Percentiles rank a stretch among this genome's conserved stretches.
Conservation (phyloP, 2,113 vertebrate genomes). For the Ammodramus savannarum region DNA sequence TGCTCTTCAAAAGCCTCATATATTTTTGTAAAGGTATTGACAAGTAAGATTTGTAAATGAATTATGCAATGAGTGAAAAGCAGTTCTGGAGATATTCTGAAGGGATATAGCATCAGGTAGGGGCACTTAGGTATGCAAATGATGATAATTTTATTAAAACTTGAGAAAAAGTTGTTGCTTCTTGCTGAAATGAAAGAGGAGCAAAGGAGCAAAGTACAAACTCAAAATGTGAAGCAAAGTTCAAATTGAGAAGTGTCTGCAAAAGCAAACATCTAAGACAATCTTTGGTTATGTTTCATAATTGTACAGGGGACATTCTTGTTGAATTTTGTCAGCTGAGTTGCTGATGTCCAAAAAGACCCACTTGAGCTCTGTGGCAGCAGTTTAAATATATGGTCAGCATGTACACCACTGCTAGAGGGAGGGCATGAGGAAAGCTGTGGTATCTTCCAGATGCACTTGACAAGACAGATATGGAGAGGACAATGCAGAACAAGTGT, state of each 20-base stretch:
- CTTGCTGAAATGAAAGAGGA: not conserved
- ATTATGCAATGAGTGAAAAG: not conserved
- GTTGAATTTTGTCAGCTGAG: not conserved
- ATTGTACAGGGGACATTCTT: not conserved
- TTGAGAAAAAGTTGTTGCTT: not conserved
- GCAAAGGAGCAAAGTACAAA: not conserved
- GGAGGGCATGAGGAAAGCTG: not conserved
- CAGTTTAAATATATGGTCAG: not conserved
- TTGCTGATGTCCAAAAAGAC: not conserved
- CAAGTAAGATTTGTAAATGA: not conserved
- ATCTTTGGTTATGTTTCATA: fast-evolving
- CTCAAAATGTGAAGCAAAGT: not conserved
- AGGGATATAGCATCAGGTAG: not conserved
- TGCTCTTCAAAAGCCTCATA: not conserved
- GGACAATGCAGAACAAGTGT: not conserved
- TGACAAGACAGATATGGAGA: not conserved
- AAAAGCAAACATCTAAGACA: not conserved
- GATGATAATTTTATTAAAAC: not conserved
- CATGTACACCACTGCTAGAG: not conserved
- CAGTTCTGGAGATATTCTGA: not conserved
- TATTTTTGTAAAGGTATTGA: not conserved
- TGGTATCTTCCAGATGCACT: not conserved
- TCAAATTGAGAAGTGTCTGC: not conserved
- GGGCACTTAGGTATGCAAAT: not conserved
- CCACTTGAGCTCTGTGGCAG: not conserved